Conservation (phyloP, 2,797 vertebrate genomes). For the Tapera naevia region DNA sequence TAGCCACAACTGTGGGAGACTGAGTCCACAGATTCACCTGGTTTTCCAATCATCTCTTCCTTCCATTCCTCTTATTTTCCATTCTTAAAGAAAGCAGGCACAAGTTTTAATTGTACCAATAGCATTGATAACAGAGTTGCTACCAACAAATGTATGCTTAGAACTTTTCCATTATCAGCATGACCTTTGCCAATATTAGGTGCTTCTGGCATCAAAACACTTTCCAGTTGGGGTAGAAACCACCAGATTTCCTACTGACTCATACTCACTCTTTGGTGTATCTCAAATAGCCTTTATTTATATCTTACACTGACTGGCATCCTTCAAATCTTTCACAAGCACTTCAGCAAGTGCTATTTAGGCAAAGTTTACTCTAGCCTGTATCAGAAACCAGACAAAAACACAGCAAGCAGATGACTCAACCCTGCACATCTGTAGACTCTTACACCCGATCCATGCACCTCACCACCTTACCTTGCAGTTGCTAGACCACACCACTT, state of each 20-base stretch:
- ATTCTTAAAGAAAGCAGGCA: background rate
- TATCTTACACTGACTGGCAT: background rate
- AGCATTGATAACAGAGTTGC: background rate
- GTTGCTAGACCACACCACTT: background rate
- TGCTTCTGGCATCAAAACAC: background rate
- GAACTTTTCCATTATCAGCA: background rate
- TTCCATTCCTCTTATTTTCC: background rate
- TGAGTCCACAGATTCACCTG: background rate
- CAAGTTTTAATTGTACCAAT: background rate
- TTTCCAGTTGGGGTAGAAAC: background rate
- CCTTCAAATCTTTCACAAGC: background rate
- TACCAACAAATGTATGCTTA: background rate
- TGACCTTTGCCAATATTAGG: background rate
- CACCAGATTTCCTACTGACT: background rate
- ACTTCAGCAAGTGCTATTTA: background rate
- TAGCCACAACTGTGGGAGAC: background rate
- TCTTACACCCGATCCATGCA: background rate
- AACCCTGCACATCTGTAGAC: background rate
- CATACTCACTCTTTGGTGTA: too few species aligned
- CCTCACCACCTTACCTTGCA: background rate
- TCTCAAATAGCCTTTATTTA: background rate
- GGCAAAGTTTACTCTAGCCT: background rate
- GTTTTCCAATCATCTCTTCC: background rate
- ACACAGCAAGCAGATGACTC: background rate
- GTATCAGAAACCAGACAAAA: background rate